Evolutionary conservation across 1,140 invertebrate genomes (phyloP).

Genomic region (Macrotrachela quadricornifera): DNA sequence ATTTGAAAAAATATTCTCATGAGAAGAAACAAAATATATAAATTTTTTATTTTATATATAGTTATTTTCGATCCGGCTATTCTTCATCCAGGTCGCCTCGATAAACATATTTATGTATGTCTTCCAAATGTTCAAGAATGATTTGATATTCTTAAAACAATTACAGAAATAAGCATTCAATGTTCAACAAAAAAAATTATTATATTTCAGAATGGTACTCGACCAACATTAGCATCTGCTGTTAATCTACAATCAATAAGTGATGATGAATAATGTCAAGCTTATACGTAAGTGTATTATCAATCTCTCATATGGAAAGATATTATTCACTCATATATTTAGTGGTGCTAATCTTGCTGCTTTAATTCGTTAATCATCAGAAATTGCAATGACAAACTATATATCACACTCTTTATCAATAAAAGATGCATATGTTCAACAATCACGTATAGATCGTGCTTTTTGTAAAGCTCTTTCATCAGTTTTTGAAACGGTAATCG

Average conservation of each 20-base stretch:
- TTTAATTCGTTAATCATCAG: slow-evolving; percentile 55
- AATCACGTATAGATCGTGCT: slow-evolving; percentile 40
- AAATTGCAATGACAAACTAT: slow-evolving; percentile 46
- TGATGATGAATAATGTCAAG: slow-evolving; percentile 42
- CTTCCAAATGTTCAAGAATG: slow-evolving; percentile 57
- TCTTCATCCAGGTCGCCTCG: slow-evolving; percentile 70
- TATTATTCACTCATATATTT: slow-evolving; percentile 12
- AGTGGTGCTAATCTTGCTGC: slow-evolving; percentile 75
- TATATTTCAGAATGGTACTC: slow-evolving; percentile 45
- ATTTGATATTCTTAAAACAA: slow-evolving; percentile 53
- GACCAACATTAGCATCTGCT: slow-evolving; percentile 48
- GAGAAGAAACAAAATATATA: neutral
- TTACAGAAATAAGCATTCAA: neutral
- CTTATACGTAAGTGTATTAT: slow-evolving; percentile 45
- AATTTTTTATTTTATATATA: slow-evolving; percentile 1
- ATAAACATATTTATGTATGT: slow-evolving; percentile 79
- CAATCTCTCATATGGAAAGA: too few relatives aligned
- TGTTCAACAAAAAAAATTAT: neutral
- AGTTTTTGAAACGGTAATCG: slow-evolving; percentile 44
- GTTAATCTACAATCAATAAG: slow-evolving; percentile 50
- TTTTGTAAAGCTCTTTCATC: slow-evolving; percentile 54
- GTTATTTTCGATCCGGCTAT: slow-evolving; percentile 92
- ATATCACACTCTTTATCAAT: slow-evolving; percentile 13
- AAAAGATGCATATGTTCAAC: slow-evolving; percentile 25
- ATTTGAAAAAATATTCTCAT: too few relatives aligned